A percentile compares a stretch with the other conserved stretches of the same genome.
Evolutionary conservation across 2,888 invertebrate species (phyloP).

Genomic region (Noctua fimbriata): DNA sequence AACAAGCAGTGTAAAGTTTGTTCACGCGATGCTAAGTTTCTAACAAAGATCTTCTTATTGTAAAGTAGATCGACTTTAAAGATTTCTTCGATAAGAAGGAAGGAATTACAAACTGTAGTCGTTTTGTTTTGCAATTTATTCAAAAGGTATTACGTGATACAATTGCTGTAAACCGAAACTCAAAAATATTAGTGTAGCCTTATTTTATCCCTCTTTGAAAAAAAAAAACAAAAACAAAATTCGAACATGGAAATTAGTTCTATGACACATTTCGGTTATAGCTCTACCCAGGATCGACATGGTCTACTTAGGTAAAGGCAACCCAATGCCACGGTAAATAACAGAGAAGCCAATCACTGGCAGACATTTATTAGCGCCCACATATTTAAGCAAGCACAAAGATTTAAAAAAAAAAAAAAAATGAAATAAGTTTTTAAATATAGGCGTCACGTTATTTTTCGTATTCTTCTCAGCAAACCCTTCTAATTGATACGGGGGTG

Average conservation of each 20-base stretch:
- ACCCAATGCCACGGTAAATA: background rate
- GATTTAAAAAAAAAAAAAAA: too few relatives aligned
- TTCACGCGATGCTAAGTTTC: constrained; percentile 4
- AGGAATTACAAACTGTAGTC: background rate
- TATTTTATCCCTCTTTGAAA: background rate
- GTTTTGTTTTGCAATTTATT: background rate
- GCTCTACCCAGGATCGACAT: background rate
- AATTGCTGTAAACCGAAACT: background rate
- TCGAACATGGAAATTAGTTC: background rate
- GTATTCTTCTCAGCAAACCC: too few relatives aligned
- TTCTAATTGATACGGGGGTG: too few relatives aligned
- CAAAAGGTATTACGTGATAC: background rate
- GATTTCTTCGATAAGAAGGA: background rate
- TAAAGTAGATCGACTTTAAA: constrained; percentile 13
- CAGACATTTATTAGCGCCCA: too few relatives aligned
- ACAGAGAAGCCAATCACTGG: too few relatives aligned
- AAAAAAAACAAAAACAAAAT: background rate
- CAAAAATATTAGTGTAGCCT: background rate
- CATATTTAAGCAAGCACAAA: too few relatives aligned
- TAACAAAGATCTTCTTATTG: constrained; percentile 12
- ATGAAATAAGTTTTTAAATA: too few relatives aligned
- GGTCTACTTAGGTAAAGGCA: background rate
- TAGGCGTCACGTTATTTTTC: too few relatives aligned
- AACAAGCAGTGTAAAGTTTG: constrained; percentile 9
- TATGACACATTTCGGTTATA: background rate